These are phyloP conservation scores for Girardinus metallicus DNA, from an alignment of 2,797 vertebrate species.

Conservation along the genomic window DNA sequence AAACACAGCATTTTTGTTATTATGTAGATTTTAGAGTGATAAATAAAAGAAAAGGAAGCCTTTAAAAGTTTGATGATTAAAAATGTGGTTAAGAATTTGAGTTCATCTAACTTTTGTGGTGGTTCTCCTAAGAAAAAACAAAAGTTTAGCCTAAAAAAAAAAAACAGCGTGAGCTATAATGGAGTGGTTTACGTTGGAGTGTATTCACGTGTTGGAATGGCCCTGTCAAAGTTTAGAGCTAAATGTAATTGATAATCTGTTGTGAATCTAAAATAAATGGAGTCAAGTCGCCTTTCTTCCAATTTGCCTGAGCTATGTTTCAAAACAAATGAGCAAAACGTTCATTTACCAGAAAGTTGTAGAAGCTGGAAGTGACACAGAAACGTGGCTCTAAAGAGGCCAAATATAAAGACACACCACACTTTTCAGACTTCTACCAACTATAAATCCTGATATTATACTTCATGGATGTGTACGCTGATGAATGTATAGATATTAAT, in stretches of 20 bases:
- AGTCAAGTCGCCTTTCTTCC: not conserved
- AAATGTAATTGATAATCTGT: not conserved
- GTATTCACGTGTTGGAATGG: not conserved
- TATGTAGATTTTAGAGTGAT: too few species aligned
- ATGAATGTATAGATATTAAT: not conserved
- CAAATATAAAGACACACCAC: not conserved
- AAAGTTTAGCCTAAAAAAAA: not conserved
- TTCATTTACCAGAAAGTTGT: not conserved
- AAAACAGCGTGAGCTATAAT: not conserved
- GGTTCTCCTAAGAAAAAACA: not conserved
- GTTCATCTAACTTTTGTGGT: not conserved
- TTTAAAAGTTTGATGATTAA: too few species aligned
- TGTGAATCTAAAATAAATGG: not conserved
- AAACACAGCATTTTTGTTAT: not conserved
- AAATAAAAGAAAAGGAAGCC: not conserved
- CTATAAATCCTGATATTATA: not conserved
- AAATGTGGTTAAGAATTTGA: too few species aligned
- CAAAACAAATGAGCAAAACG: not conserved
- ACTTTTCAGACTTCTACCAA: not conserved
- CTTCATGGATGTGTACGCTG: not conserved
- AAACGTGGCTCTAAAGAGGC: not conserved
- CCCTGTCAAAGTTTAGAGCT: not conserved
- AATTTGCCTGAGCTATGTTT: not conserved
- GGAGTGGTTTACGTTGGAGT: not conserved
- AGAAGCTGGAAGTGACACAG: not conserved